phyloP scores from a whole-genome alignment of 2,113 vertebrate genomes.

The Leptosomus discolor region DNA sequence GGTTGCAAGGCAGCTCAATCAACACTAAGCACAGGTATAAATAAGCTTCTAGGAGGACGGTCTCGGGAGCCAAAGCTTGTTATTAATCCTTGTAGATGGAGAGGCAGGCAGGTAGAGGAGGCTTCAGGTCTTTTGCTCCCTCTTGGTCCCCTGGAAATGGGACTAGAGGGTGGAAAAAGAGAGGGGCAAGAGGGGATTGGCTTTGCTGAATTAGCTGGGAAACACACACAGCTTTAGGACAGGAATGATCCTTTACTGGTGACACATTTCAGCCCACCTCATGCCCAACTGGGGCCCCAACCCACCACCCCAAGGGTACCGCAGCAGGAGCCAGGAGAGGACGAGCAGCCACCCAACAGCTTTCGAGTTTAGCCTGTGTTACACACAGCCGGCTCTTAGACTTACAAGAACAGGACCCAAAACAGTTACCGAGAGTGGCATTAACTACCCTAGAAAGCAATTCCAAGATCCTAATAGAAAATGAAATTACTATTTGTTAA shows the following conservation, averaged over 20 bases:
- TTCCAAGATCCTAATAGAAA: slow-evolving; percentile 21
- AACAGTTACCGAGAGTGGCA: neutral
- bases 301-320: neutral
- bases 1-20: slow-evolving; percentile 30
- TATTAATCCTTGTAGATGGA: neutral
- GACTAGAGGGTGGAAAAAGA: neutral
- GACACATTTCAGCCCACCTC: neutral
- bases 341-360: neutral
- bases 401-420: neutral
- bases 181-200: neutral
- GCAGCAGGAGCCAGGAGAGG: neutral
- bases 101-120: neutral
- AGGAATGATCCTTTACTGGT: neutral
- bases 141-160: neutral
- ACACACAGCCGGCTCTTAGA: neutral
- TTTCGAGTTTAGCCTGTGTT: neutral
- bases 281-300: neutral
- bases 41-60: neutral
- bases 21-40: slow-evolving; percentile 39
- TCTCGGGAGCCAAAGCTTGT: neutral
- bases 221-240: neutral
- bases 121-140: neutral
- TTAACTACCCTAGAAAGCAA: neutral
- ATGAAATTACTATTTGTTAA: slow-evolving; percentile 52
- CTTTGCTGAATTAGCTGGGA: neutral